Evolutionary conservation across 2,797 vertebrate genomes (phyloP), one percentile per base, ranked within the genome.

Genomic region (Liparis tanakae): DNA sequence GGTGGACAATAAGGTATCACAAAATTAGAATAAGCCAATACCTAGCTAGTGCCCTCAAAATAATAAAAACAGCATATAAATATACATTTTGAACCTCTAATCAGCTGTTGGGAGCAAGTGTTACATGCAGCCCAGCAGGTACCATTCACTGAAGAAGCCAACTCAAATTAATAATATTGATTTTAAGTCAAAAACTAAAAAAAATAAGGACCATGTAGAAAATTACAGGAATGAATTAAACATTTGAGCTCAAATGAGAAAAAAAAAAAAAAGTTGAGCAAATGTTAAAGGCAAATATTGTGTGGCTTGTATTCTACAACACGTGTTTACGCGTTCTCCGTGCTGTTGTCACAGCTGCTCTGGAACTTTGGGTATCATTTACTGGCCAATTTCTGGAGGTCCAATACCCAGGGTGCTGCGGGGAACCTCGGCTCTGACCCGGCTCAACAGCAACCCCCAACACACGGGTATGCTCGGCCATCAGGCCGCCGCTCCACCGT

Each of bases 261-360:
- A 44, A 22, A 37, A 1, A 17, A 30, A 18, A 9, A 14, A 30
- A 18, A 9, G 10, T 5, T 18, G 14, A 51, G 3, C 14, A 18
- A 44, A 10, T 30, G 7, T 20, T 59, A 0, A 46, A 50, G 12
- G 20, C 39, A 39, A 12, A 10, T 55, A 6, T 67, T 65, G 13
- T 30, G 22, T 58, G n/a, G n/a, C 3, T 61, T 68, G 6, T 63
- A 68, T n/a, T 68, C 14, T 61, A 59, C 58, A 57, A 67, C 37
- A 37, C 6, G n/a, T 77, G 37, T 77, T 66, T 60, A 53, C n/a
- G n/a, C n/a, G n/a, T n/a, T n/a, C 76, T 76, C 74, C 81, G 85
- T 85, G 74, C 75, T 75, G 76, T 78, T 89, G 74, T 87, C 84
- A 84, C 84, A 88, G 82, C 81, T 88, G 80, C 71, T 86, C 74